Percentiles rank a stretch among this genome's conserved stretches.
Evolutionary conservation across 2,797 vertebrate genomes (phyloP).

Genomic region (Scyliorhinus canicula): DNA sequence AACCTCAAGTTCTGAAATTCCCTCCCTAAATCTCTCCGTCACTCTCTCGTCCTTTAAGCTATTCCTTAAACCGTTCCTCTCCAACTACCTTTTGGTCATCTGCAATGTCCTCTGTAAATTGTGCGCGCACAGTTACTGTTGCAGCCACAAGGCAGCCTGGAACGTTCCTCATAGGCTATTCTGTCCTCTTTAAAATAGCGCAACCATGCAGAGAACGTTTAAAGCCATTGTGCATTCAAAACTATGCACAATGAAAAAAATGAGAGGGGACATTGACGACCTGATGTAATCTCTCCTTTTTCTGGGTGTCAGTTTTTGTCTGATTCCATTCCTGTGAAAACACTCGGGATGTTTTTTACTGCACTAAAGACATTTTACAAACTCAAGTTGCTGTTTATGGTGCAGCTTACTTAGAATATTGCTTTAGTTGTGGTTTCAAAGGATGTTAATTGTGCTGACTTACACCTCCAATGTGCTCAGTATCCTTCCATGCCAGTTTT

Average conservation of each 20-base stretch:
- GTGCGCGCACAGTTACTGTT: too few species aligned
- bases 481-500: not conserved
- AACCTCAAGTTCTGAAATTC: not conserved
- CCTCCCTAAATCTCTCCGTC: not conserved
- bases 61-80: not conserved
- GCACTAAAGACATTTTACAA: not conserved
- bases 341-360: not conserved
- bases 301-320: not conserved
- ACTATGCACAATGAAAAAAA: too few species aligned
- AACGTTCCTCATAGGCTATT: too few species aligned
- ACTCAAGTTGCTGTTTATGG: not conserved
- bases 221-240: too few species aligned
- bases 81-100: not conserved
- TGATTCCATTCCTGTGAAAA: not conserved
- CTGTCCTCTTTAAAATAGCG: too few species aligned
- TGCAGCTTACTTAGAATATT: not conserved
- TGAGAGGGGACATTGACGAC: not conserved
- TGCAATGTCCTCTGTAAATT: not conserved
- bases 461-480: not conserved
- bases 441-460: not conserved
- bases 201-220: too few species aligned
- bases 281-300: not conserved
- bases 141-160: too few species aligned
- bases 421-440: not conserved
- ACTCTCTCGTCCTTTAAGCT: not conserved